Evolutionary conservation across 2,888 invertebrate genomes (phyloP).

Genomic region (Plemyria rubiginata): DNA sequence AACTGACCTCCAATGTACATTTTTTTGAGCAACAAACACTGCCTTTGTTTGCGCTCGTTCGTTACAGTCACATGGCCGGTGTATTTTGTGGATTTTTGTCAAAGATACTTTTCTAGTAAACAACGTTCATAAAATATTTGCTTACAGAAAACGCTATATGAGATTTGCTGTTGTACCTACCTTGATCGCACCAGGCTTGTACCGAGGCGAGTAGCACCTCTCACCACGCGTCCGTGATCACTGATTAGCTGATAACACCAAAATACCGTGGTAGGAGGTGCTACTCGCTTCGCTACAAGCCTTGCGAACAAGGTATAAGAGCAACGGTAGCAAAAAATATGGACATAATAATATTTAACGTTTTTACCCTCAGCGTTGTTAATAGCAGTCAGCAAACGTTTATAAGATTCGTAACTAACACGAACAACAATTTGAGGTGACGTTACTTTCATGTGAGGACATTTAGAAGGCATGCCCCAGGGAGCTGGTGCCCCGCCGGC

Average conservation of each 20-base stretch:
- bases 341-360: too few relatives aligned
- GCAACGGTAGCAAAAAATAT: background rate
- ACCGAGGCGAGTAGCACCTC: too few relatives aligned
- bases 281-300: too few relatives aligned
- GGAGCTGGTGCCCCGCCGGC: conserved; percentile 40
- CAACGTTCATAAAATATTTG: background rate
- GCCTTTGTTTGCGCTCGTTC: conserved; percentile 57
- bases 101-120: conserved; percentile 6
- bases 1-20: conserved; percentile 69
- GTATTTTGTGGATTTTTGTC: conserved; percentile 20
- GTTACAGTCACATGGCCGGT: conserved; percentile 48
- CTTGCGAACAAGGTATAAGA: too few relatives aligned
- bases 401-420: conserved; percentile 43
- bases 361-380: conserved; percentile 31
- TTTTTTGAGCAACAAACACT: conserved; percentile 76
- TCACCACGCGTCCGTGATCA: too few relatives aligned
- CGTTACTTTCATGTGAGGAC: conserved; percentile 55
- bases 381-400: conserved; percentile 33
- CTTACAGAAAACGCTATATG: background rate
- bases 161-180: too few relatives aligned
- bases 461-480: conserved; percentile 51
- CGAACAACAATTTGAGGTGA: conserved; percentile 41
- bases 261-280: too few relatives aligned
- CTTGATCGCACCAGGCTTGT: too few relatives aligned
- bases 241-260: too few relatives aligned